These are phyloP conservation scores for Pardosa pseudoannulata DNA, from an alignment of 2,888 invertebrate species.

Conservation along the genomic window DNA sequence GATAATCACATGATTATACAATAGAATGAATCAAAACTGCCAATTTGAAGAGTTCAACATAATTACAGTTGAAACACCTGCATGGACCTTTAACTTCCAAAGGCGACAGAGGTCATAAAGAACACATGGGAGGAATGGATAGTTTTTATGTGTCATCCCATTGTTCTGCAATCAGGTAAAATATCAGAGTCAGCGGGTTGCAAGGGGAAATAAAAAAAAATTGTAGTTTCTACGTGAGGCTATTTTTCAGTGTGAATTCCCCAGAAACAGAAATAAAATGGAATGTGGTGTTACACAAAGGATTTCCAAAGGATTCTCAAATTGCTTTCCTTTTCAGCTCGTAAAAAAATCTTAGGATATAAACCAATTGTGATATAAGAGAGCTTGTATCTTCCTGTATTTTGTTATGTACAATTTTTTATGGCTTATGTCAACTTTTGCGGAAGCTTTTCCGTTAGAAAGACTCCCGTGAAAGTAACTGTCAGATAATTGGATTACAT, in stretches of 20 bases:
- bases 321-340: neutral
- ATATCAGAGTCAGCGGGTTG: constrained; percentile 1
- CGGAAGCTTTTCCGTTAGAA: neutral
- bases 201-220: neutral
- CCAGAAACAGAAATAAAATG: neutral
- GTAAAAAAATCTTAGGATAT: neutral
- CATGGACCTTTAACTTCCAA: too few relatives aligned
- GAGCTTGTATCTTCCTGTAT: neutral
- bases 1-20: too few relatives aligned
- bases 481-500: neutral
- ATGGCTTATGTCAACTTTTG: neutral
- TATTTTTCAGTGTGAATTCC: neutral
- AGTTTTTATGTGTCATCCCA: neutral
- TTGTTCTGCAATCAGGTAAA: constrained; percentile 2
- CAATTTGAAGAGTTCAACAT: too few relatives aligned
- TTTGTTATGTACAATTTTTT: neutral
- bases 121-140: neutral
- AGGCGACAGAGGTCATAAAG: too few relatives aligned
- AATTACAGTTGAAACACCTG: too few relatives aligned
- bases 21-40: too few relatives aligned
- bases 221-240: neutral
- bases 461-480: neutral
- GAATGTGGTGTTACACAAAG: neutral
- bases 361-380: neutral
- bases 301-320: neutral